Conservation (phyloP, 1,140 invertebrate genomes). For the Wasmannia auropunctata region DNA sequence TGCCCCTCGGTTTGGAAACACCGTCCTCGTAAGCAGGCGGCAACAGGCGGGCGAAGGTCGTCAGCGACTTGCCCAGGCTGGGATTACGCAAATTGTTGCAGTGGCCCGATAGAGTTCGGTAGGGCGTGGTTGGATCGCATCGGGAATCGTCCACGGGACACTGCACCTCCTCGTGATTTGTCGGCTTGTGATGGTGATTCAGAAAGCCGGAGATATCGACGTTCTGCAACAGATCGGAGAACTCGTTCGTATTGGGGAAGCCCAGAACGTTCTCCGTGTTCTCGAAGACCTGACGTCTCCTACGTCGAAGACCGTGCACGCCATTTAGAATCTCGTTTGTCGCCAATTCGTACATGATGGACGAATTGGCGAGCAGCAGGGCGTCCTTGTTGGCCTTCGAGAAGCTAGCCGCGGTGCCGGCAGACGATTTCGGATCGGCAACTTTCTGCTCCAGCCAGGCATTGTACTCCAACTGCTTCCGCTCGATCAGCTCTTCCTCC, state of each 20-base stretch:
- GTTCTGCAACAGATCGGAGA: slow-evolving; percentile 90
- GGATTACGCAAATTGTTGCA: slow-evolving; percentile 97
- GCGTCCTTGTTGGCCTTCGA: slow-evolving; percentile 94
- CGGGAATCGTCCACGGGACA: slow-evolving; percentile 85
- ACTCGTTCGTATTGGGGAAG: slow-evolving; percentile 87
- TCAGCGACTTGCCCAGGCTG: slow-evolving; percentile 93
- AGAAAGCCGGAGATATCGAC: slow-evolving; percentile 89
- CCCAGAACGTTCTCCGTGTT: slow-evolving; percentile 87
- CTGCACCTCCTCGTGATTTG: slow-evolving; percentile 87
- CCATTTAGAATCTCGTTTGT: slow-evolving; percentile 93
- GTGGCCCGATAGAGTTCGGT: slow-evolving; percentile 93
- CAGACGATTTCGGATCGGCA: slow-evolving; percentile 92
- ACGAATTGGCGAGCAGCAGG: slow-evolving; percentile 93
- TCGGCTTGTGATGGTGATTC: slow-evolving; percentile 79
- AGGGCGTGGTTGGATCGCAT: slow-evolving; percentile 93
- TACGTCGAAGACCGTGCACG: slow-evolving; percentile 86
- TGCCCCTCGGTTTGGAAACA: slow-evolving; percentile 91
- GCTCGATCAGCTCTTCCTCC: slow-evolving; percentile 89
- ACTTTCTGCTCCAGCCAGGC: slow-evolving; percentile 89
- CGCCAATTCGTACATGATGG: slow-evolving; percentile 94
- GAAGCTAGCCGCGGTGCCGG: slow-evolving; percentile 94
- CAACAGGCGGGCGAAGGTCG: slow-evolving; percentile 93
- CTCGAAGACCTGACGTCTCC: slow-evolving; percentile 91
- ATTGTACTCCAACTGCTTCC: slow-evolving; percentile 91
- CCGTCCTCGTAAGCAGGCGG: slow-evolving; percentile 96